phyloP scores from a whole-genome alignment of 2,888 invertebrate species.

The Toxonevra muliebris region DNA sequence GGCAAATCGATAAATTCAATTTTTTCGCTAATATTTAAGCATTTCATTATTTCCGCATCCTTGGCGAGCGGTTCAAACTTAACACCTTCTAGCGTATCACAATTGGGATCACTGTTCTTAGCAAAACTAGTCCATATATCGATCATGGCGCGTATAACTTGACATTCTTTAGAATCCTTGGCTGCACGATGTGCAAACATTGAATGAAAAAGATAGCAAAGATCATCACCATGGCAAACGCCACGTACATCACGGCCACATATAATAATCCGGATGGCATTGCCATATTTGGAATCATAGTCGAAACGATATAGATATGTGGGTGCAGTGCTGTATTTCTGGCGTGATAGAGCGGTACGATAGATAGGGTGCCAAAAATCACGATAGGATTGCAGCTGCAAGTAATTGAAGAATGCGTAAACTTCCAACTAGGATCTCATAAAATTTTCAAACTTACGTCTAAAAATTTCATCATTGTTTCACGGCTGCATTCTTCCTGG shows the following conservation, averaged over 20 bases:
- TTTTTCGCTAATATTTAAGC: conserved; percentile 56
- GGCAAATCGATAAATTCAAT: conserved; percentile 53
- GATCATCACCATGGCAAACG: conserved; percentile 62
- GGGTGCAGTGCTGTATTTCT: conserved; percentile 51
- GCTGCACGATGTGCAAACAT: conserved; percentile 51
- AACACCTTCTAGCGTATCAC: conserved; percentile 44
- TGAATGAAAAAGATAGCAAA: conserved; percentile 59
- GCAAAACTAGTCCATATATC: conserved; percentile 61
- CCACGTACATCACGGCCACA: conserved; percentile 56
- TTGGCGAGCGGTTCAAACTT: conserved; percentile 48
- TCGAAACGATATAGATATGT: conserved; percentile 64
- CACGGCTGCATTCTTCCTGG: conserved; percentile 51
- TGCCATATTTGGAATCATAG: conserved; percentile 57
- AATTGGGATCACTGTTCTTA: conserved; percentile 55
- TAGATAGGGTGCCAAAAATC: conserved; percentile 62
- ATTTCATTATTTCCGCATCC: conserved; percentile 46
- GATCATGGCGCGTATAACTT: conserved; percentile 53
- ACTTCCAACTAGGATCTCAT: not conserved
- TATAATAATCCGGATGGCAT: conserved; percentile 54
- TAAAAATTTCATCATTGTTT: conserved; percentile 61
- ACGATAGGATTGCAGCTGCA: conserved; percentile 53
- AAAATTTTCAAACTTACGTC: conserved; percentile 40
- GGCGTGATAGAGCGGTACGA: conserved; percentile 51
- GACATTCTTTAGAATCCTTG: conserved; percentile 50
- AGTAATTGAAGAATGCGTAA: not conserved